phyloP scores from a whole-genome alignment of 2,113 vertebrate genomes.

The Cromileptes altivelis region DNA sequence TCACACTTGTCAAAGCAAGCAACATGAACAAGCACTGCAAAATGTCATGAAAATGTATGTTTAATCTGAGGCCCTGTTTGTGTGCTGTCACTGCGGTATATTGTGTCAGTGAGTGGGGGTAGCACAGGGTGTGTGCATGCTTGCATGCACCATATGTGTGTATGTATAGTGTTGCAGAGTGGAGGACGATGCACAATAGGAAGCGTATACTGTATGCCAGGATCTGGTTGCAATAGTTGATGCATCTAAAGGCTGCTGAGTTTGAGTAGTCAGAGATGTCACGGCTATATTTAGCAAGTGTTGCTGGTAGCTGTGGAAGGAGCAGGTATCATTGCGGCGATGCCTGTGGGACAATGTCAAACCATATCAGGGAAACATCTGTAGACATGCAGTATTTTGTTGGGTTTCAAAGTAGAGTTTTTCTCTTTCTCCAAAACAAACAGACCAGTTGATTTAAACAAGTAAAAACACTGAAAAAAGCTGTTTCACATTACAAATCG shows the following conservation, averaged over 20 bases:
- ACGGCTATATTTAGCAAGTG: slow-evolving; percentile 69
- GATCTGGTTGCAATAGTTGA: slow-evolving; percentile 72
- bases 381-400: too few species aligned
- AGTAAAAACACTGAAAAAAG: too few species aligned
- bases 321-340: slow-evolving; percentile 10
- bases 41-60: not conserved
- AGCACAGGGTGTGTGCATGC: slow-evolving; percentile 5
- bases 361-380: slow-evolving; percentile 19
- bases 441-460: too few species aligned
- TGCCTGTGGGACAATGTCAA: slow-evolving; percentile 26
- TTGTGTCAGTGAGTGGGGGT: slow-evolving; percentile 35
- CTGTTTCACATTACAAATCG: too few species aligned
- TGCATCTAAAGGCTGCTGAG: slow-evolving; percentile 53
- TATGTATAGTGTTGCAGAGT: slow-evolving; percentile 71
- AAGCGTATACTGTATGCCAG: slow-evolving; percentile 58
- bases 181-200: slow-evolving; percentile 62
- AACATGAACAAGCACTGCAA: not conserved
- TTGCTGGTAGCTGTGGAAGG: slow-evolving; percentile 27
- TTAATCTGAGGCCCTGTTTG: slow-evolving; percentile 30
- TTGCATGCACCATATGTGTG: slow-evolving; percentile 37
- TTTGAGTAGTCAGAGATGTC: slow-evolving; percentile 52
- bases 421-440: too few species aligned
- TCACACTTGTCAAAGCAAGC: slow-evolving; percentile 26
- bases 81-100: slow-evolving; percentile 17
- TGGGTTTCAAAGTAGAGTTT: not conserved